Evolutionary conservation across 64 coral and sea anemone species (phyloP).

Genomic region (Stylophora pistillata): DNA sequence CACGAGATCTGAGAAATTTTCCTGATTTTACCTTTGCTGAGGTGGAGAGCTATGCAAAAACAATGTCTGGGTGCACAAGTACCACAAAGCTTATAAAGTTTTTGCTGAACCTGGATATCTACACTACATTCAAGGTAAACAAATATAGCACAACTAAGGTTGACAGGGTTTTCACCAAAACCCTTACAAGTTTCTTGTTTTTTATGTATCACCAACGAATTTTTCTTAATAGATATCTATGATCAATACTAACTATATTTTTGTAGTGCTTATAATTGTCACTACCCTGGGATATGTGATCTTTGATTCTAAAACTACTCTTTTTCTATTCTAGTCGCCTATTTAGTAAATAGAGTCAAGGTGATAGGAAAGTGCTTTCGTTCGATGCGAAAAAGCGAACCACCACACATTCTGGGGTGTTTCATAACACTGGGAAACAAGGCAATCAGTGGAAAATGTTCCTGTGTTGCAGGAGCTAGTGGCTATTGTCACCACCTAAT

Average conservation of each 20-base stretch:
- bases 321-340: not conserved
- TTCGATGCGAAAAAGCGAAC: constrained; percentile 10
- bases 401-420: too few relatives aligned
- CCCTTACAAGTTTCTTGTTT: not conserved
- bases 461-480: too few relatives aligned
- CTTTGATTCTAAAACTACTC: not conserved
- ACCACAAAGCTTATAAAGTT: constrained; percentile 57
- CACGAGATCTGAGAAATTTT: constrained; percentile 29
- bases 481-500: constrained; percentile 54
- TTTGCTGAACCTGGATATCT: constrained; percentile 56
- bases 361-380: not conserved
- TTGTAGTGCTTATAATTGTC: not conserved
- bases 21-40: constrained; percentile 54
- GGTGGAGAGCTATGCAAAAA: constrained; percentile 39
- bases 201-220: not conserved
- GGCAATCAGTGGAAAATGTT: too few relatives aligned
- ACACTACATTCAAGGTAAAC: constrained; percentile 50
- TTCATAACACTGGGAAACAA: too few relatives aligned
- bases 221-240: not conserved
- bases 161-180: too few relatives aligned
- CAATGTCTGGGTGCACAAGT: constrained; percentile 23
- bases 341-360: not conserved
- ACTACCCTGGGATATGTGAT: not conserved
- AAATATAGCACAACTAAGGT: too few relatives aligned
- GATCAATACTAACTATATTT: not conserved